Evolutionary conservation across 2,113 vertebrate genomes (phyloP).

Genomic region (Bufo bufo): DNA sequence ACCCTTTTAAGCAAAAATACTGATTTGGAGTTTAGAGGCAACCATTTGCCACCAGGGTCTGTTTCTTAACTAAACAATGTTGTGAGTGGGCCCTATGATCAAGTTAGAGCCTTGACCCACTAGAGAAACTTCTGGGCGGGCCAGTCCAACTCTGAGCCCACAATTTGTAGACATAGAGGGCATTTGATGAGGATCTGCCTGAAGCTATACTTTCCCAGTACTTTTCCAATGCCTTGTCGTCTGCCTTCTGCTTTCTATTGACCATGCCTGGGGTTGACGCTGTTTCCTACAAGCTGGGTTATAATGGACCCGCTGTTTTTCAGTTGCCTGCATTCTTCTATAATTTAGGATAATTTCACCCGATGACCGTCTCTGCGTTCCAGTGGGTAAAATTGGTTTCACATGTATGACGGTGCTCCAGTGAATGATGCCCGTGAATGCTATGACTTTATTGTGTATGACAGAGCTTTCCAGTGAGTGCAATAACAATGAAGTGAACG

Average conservation of each 20-base stretch:
- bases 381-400: neutral
- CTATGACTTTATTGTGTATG: neutral
- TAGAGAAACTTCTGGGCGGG: neutral
- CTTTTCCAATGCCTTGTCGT: neutral
- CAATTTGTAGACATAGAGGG: neutral
- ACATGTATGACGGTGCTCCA: neutral
- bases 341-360: neutral
- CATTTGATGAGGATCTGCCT: neutral
- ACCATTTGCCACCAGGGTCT: neutral
- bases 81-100: neutral
- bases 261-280: neutral
- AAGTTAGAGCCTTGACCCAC: neutral
- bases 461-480: neutral
- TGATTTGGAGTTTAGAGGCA: neutral
- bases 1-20: neutral
- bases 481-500: neutral
- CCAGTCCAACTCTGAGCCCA: neutral
- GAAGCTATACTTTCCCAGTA: neutral
- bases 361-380: neutral
- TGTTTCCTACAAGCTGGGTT: neutral
- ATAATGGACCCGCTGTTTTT: too few relatives aligned
- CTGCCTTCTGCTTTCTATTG: neutral
- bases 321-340: neutral
- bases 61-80: neutral
- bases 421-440: neutral